Evolutionary conservation across 92 coral and sea anemone species (phyloP), one percentile per base, ranked within the genome.

Genomic region (Palythoa caribaeorum): DNA sequence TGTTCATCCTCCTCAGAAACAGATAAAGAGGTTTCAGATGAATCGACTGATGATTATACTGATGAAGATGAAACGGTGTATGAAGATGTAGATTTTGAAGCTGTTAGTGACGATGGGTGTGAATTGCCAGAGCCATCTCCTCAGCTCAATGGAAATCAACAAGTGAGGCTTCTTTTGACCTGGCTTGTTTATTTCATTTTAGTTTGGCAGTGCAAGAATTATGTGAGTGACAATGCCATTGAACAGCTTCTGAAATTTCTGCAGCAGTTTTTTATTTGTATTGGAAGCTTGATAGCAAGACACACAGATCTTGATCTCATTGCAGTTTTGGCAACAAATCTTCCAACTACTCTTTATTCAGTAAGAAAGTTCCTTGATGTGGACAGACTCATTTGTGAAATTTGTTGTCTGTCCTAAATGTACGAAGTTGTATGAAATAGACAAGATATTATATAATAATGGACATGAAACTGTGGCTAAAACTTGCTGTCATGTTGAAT

Each of bases 391-490:
- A 16, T 62, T 62, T 28, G 69, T 16, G 69, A 62, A 70, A 73
- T 62, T 16, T 62, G 35, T 62, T 62, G 69, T 62, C 3, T 17
- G 35, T 62, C 5, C 69, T 16, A 73, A 73, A 9, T 73, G 78
- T 44, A 73, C 78, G 40, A 73, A 73, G 14, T 44, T 73, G 78
- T 73, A 73, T 73, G 78, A 73, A 38, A 73, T 73, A 55, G 55
- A 73, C 78, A 73, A 73, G 17, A 39, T 73, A 20, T 73, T 73
- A 19, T 73, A 9, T 10, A 73, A 73, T 28, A 73, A 73, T 73
- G 78, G 78, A 19, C 6, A 35, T 16, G 54, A 73, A 73, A 73
- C 78, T 47, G 54, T 47, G 13, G 57, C 54, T 5, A 73, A 35
- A 38, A 73, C 78, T 44, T 73, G 78, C 17, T 39, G n/a, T 19